phyloP scores from a whole-genome alignment of 2,113 vertebrate genomes.

The Aix galericulata region DNA sequence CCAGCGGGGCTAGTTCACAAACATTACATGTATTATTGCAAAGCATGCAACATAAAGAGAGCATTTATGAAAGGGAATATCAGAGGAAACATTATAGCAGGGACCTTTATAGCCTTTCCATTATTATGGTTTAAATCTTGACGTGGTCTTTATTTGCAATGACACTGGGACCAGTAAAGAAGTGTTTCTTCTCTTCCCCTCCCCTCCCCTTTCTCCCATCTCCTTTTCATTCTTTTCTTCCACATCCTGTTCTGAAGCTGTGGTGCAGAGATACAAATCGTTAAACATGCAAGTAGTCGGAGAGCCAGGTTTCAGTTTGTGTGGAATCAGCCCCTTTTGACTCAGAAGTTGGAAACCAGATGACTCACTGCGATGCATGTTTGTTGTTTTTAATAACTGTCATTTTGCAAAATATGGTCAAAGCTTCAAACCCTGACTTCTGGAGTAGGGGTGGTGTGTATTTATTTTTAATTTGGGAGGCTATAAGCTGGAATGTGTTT shows the following conservation, averaged over 20 bases:
- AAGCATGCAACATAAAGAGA: slow-evolving; percentile 66
- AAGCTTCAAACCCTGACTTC: slow-evolving; percentile 59
- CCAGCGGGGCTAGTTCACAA: slow-evolving; percentile 1
- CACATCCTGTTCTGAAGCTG: slow-evolving; percentile 72
- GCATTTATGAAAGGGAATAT: slow-evolving; percentile 77
- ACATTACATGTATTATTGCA: slow-evolving; percentile 57
- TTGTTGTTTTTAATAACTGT: slow-evolving; percentile 76
- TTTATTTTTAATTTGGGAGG: slow-evolving; percentile 54
- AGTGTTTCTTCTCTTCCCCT: slow-evolving; percentile 44
- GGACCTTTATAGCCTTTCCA: slow-evolving; percentile 78
- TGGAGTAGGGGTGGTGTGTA: slow-evolving; percentile 37
- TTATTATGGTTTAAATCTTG: slow-evolving; percentile 81
- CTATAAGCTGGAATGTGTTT: slow-evolving; percentile 25
- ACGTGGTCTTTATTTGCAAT: slow-evolving; percentile 71
- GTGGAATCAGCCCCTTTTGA: slow-evolving; percentile 72
- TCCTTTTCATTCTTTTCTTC: slow-evolving; percentile 66
- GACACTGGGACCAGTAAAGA: slow-evolving; percentile 73
- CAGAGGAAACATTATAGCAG: slow-evolving; percentile 76
- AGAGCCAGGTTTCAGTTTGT: slow-evolving; percentile 66
- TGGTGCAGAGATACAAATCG: slow-evolving; percentile 55
- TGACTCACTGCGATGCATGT: slow-evolving; percentile 71
- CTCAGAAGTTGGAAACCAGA: slow-evolving; percentile 74
- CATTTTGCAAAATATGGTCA: slow-evolving; percentile 68
- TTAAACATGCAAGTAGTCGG: slow-evolving; percentile 50
- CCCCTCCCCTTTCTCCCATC: slow-evolving; percentile 57